Base-by-base conservation (phyloP, 2,888 invertebrate species). In the Sympetrum striolatum region DNA sequence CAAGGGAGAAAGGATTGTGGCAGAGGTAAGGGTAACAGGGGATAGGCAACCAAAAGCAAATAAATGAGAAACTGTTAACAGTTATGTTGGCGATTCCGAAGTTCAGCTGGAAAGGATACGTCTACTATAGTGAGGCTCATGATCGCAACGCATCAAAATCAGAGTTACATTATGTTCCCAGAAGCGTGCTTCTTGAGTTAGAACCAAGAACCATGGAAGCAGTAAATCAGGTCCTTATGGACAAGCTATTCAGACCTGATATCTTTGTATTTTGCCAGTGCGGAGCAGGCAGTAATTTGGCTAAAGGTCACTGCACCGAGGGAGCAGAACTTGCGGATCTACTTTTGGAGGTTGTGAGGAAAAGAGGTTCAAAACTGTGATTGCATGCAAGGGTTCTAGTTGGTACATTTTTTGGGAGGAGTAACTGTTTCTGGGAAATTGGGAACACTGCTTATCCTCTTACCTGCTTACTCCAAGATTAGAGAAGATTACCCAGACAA, bases 121-220 rank as follows among this genome's bases (percentile, higher is more conserved):
- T 98, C 91, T 98, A 98, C 94, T 98, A 98, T 95, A 98, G 98
- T 95, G 98, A 98, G 95, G 98, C 98, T 93, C 95, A 96, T 94
- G 22, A 18, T 14, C 58, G 14, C 14, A 22, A 14, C 58, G 14
- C 2, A 18, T 1, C 2, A 58, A 14, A 22, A 31, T 31, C 90
- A 93, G 95, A 95, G 80, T 95, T 95, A 12, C 96, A 96, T 93
- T 96, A 96, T 93, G 96, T 96, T 2, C 96, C 96, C 0, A 93
- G 96, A 80, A 96, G 96, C 39, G 94, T 96, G 80, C 93, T 96
- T 48, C 95, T 96, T 79, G 96, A 96, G 92, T 93, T 96, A 92
- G 96, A 96, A 92, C 96, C 96, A 0, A 96, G 96, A 12, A 96
- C 96, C 14, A 96, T 96, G 96, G 96, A 96, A 93, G 95, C 96